These are phyloP conservation scores for Athalia cordata DNA, from an alignment of 2,888 invertebrate species.

Conservation along the genomic window DNA sequence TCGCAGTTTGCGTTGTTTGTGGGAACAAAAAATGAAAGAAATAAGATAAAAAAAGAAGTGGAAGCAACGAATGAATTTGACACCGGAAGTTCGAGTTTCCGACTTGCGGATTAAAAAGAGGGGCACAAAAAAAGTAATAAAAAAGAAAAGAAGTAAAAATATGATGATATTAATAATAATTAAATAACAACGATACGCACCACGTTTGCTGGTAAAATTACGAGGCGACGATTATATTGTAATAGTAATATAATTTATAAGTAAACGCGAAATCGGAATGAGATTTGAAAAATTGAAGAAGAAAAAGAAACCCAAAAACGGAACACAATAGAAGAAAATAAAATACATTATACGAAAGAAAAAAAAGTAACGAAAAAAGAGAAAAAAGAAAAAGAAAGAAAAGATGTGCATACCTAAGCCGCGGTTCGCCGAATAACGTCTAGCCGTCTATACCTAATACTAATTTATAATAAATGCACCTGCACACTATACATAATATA, in stretches of 20 bases:
- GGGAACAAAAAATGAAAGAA: neutral
- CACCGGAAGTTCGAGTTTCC: constrained; percentile 48
- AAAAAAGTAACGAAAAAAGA: neutral
- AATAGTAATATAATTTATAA: too few species aligned
- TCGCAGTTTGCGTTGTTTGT: neutral
- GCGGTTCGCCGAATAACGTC: constrained; percentile 39
- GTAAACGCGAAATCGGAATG: too few species aligned
- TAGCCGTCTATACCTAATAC: constrained; percentile 2
- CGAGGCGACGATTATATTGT: too few species aligned
- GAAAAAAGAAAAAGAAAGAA: constrained; percentile 19
- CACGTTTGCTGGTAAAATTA: too few species aligned
- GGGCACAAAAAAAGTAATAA: neutral
- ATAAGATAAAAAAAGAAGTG: neutral
- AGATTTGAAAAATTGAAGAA: too few species aligned
- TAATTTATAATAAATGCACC: too few species aligned
- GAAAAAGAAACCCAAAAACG: too few species aligned
- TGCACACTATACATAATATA: too few species aligned
- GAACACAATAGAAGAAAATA: too few species aligned
- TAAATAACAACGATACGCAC: too few species aligned
- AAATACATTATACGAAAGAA: too few species aligned
- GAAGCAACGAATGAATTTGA: constrained; percentile 47
- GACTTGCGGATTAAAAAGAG: neutral
- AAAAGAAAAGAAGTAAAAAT: neutral
- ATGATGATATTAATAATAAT: too few species aligned
- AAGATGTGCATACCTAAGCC: constrained; percentile 29